Evolutionary conservation across 2,888 invertebrate species (phyloP), one percentile per base, ranked within the genome.

Genomic region (Pterostichus niger): DNA sequence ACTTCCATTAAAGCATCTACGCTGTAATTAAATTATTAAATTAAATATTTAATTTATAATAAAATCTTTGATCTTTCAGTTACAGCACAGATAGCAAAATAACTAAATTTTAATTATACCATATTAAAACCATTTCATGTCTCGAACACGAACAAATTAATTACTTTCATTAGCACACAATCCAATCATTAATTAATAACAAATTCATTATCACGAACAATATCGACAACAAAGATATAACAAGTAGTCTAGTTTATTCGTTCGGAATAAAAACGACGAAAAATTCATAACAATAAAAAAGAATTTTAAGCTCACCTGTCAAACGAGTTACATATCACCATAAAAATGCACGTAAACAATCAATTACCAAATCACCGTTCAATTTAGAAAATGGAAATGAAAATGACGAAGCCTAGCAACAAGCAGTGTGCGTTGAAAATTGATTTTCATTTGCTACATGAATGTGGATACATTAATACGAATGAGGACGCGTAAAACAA

Each of bases 401-500:
- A 64, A 64, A 64, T 64, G 64, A 64, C 35, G 35, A 6, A 49
- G 13, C 7, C 35, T 11, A n/a, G 13, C 64, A 17, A 56, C 17
- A 13, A 64, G 35, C 35, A 64, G 13, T 40, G 40, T 40, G 40
- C 40, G 40, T 40, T 40, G 40, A 40, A 35, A 64, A 64, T 75
- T 75, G 75, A 75, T 75, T 75, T 49, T 49, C 75, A 24, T 75
- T 75, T 35, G 64, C 10, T 49, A 9, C 49, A 10, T 59, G 11
- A 64, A n/a, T 61, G 33, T 61, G 33, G 61, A 24, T 61, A 61
- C 35, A 61, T 33, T 33, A 11, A 33, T 7, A 33, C 33, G 64
- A 64, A 35, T 64, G 64, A 35, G 33, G 2, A n/a, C 64, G n/a
- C 35, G 2, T n/a, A 13, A 40, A 64, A 64, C 35, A 64, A 64